Base-by-base conservation (phyloP, 2,113 vertebrate species). In the Tiliqua scincoides region DNA sequence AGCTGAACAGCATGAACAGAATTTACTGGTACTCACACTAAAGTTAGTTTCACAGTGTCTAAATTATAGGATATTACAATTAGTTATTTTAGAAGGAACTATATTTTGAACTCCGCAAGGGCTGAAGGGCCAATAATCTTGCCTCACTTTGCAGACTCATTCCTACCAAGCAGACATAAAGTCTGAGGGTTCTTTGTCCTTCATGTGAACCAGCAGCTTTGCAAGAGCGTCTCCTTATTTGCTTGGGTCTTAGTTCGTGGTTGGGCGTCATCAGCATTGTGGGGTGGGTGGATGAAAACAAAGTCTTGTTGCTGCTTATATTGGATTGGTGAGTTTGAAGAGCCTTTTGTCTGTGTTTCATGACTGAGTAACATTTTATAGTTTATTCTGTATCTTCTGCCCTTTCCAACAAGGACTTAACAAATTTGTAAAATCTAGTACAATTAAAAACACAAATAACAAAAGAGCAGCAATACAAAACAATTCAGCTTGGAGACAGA, bases 1-100 rank as follows among this genome's bases (percentile, higher is more conserved):
- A 0, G 2, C 40, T 75, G 65, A 3, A 2, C 65, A 32, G 32
- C 83, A 25, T 30, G 0, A 30, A 0, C 3, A 0, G 0, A 48
- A 59, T 2, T 20, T 87, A 79, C n/a, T n/a, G n/a, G n/a, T n/a
- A n/a, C 11, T 32, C 71, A 9, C 52, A 43, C 40, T 2, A 0
- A 57, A 63, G 79, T 11, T 23, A 0, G 83, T 85, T 77, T 37
- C 68, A 78, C 20, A 79, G 76, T 54, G 65, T 68, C 80, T 0
- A 25, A 65, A 37, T 37, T 0, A 30, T 11, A 11, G 25, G 30
- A 32, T 40, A 62, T 21, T 27, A 32, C 8, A 48, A 11, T 48
- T 23, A 12, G 2, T 37, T 40, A 20, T 48, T 35, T 68, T n/a
- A 4, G 14, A 32, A 17, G 48, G 11, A 8, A 11, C 4, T n/a